A percentile compares a stretch with the other conserved stretches of the same genome.
phyloP scores from a whole-genome alignment of 35 echinoderm and acorn worm genomes.

The Eucidaris tribuloides region DNA sequence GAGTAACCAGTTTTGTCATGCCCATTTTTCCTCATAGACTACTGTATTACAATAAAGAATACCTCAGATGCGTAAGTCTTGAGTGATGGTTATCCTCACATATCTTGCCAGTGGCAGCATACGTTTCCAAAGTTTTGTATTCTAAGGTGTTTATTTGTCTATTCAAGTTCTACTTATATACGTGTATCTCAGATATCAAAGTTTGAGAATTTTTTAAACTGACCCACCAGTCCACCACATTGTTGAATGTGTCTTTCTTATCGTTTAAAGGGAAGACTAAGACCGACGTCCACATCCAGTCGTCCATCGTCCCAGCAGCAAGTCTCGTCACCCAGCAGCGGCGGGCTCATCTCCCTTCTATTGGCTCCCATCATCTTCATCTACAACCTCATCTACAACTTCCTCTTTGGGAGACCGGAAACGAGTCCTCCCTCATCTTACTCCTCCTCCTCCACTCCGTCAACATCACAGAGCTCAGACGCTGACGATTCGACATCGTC shows the following conservation, averaged over 20 bases:
- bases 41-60: no score
- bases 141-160: no score
- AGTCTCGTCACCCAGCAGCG: slow-evolving; percentile 18
- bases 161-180: no score
- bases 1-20: no score
- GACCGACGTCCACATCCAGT: background rate
- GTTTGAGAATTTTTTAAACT: no score
- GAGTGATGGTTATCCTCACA: no score
- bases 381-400: slow-evolving; percentile 48
- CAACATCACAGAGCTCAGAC: slow-evolving; percentile 15
- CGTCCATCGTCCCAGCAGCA: background rate
- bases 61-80: no score
- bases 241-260: background rate
- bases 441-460: background rate
- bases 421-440: background rate
- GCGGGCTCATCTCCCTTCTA: slow-evolving; percentile 36
- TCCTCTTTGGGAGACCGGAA: slow-evolving; percentile 51
- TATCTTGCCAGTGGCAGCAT: no score
- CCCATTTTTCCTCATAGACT: no score
- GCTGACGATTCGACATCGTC: background rate
- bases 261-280: background rate
- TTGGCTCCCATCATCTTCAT: slow-evolving; percentile 65
- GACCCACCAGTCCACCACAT: no score
- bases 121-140: no score
- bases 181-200: no score